Base-by-base conservation (phyloP, 2,888 invertebrate species). In the Dysmachus trigonus region DNA sequence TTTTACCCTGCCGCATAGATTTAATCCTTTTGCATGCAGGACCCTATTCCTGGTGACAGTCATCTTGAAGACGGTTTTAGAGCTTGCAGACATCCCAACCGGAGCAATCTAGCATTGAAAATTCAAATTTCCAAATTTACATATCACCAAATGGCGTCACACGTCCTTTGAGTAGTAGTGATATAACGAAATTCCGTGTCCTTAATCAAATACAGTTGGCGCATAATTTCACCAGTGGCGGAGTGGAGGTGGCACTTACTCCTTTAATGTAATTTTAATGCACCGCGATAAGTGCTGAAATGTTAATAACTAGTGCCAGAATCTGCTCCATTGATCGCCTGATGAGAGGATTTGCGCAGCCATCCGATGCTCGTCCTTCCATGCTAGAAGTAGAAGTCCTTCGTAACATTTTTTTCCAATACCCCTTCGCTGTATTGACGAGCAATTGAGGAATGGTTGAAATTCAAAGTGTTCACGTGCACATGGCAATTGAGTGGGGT, bases 121-220 rank as follows among this genome's bases (percentile, higher is more conserved):
- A 74, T 74, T 74, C 74, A 74, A 74, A 74, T 74, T 74, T 74
- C n/a, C 31, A 74, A 31, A 74, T 74, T 74, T 74, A 35, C 74
- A 74, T 74, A 74, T 35, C 74, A 5, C 74, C 35, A 74, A 35
- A 74, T n/a, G 35, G 33, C 35, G 74, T 18, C 18, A 33, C 35
- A 35, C 18, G 74, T 35, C 35, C 74, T 74, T 74, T 74, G 74
- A 33, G 74, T n/a, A 62, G 22, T 3, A 8, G 22, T 18, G 33
- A 35, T 31, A 33, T 74, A 74, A 74, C 35, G 74, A 74, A 74
- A 74, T 74, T 74, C 18, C 35, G 31, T 35, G 30, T 74, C 74
- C 74, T 74, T 74, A 74, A 74, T 74, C 33, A 74, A 74, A 74
- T 31, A 74, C 35, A 74, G 74, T 35, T 74, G 31, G 33, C 33